These are phyloP conservation scores for Eupeodes latifasciatus DNA, from an alignment of 2,888 invertebrate species.

Conservation along the genomic window DNA sequence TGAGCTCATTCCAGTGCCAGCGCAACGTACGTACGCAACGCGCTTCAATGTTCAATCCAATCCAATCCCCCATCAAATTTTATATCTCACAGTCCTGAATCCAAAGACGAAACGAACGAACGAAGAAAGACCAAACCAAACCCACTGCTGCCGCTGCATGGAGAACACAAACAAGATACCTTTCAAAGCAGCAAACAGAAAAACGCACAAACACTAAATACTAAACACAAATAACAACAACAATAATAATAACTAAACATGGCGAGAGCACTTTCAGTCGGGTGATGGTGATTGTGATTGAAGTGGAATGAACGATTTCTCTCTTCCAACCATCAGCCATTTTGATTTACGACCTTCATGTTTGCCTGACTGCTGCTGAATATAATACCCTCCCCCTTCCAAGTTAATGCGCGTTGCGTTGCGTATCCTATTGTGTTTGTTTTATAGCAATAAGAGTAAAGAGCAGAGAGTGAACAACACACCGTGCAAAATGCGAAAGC, in stretches of 20 bases:
- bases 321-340: constrained; percentile 82
- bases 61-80: constrained; percentile 46
- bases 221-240: constrained; percentile 6
- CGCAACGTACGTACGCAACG: constrained; percentile 28
- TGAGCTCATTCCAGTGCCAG: constrained; percentile 36
- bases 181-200: constrained; percentile 32
- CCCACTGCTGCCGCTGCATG: constrained; percentile 52
- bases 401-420: constrained; percentile 24
- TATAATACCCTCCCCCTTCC: constrained; percentile 65
- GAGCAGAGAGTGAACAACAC: constrained; percentile 40
- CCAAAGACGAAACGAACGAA: constrained; percentile 15
- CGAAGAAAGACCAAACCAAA: constrained; percentile 51
- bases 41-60: constrained; percentile 31
- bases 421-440: constrained; percentile 40
- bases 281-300: constrained; percentile 80
- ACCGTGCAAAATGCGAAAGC: constrained; percentile 53
- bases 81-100: constrained; percentile 16
- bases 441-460: constrained; percentile 50
- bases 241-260: constrained; percentile 55
- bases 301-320: constrained; percentile 79
- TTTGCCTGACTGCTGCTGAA: constrained; percentile 73
- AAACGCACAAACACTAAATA: background rate
- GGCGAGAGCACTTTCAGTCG: constrained; percentile 65
- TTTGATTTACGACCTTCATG: constrained; percentile 83
- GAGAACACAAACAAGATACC: constrained; percentile 53